Percentiles rank a stretch among this genome's conserved stretches.
Conservation (phyloP, 2,113 vertebrate genomes). For the Ellobius talpinus region DNA sequence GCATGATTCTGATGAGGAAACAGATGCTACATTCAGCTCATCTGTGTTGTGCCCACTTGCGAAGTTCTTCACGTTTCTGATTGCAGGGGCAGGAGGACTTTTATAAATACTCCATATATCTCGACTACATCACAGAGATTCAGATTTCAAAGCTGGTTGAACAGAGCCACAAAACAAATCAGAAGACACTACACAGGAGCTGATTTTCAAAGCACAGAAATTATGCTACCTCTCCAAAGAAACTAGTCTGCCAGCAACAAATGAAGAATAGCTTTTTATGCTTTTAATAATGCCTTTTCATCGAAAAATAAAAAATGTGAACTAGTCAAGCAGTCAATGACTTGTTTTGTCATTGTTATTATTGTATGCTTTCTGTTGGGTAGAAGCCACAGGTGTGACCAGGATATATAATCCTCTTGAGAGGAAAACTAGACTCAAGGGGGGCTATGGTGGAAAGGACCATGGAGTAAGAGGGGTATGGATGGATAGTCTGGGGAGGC, state of each 20-base stretch:
- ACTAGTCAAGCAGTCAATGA: slow-evolving; percentile 24
- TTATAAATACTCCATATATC: slow-evolving; percentile 74
- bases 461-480: not conserved
- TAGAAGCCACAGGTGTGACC: not conserved
- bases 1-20: slow-evolving; percentile 79
- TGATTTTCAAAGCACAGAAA: slow-evolving; percentile 36
- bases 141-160: slow-evolving; percentile 61
- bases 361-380: not conserved
- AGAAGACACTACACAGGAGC: slow-evolving; percentile 17
- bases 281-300: slow-evolving; percentile 14
- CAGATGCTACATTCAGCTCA: slow-evolving; percentile 72
- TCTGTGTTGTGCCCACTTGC: slow-evolving; percentile 66
- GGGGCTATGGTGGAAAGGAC: not conserved
- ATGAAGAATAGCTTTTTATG: not conserved
- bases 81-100: slow-evolving; percentile 68
- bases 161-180: slow-evolving; percentile 36
- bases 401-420: not conserved
- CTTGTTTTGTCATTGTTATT: slow-evolving; percentile 19
- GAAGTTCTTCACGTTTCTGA: slow-evolving; percentile 76
- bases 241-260: slow-evolving; percentile 48
- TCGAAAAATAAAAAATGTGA: not conserved
- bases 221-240: slow-evolving; percentile 24
- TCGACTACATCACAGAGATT: slow-evolving; percentile 53
- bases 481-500: not conserved
- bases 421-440: not conserved